Conservation (phyloP, 2,888 invertebrate genomes). For the Microctonus hyperodae region DNA sequence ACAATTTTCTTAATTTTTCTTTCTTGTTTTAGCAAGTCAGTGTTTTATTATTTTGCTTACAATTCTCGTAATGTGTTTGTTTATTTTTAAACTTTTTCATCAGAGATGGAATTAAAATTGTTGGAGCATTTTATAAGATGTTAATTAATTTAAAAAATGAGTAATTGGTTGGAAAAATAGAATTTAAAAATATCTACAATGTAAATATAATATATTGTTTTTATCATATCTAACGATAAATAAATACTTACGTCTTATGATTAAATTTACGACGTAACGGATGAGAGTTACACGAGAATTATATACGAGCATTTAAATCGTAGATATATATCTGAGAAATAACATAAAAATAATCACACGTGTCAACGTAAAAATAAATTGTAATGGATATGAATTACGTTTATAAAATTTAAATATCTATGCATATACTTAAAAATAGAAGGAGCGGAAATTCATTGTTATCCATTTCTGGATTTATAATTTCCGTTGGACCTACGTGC, state of each 20-base stretch:
- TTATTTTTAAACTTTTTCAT: neutral
- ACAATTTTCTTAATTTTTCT: neutral
- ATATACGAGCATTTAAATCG: neutral
- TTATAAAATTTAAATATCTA: neutral
- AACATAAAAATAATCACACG: slow-evolving; percentile 24
- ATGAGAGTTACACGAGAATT: slow-evolving; percentile 5
- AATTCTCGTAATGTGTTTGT: too few relatives aligned
- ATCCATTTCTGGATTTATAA: slow-evolving; percentile 27
- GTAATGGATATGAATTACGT: slow-evolving; percentile 5
- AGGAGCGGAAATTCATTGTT: slow-evolving; percentile 40
- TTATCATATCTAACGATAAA: neutral
- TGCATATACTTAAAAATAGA: neutral
- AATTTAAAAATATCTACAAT: neutral
- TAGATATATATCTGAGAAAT: slow-evolving; percentile 8
- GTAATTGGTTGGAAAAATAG: slow-evolving; percentile 25
- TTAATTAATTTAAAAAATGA: slow-evolving; percentile 7
- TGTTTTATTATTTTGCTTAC: neutral
- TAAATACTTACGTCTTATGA: neutral
- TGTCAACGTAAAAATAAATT: slow-evolving; percentile 20
- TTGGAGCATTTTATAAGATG: slow-evolving; percentile 4
- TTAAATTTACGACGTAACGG: slow-evolving; percentile 23
- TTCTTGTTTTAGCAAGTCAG: neutral
- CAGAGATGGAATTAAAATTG: neutral
- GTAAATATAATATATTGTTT: neutral
- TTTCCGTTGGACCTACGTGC: slow-evolving; percentile 10